Evolutionary conservation across 92 coral and sea anemone species (phyloP), one percentile per base, ranked within the genome.

Genomic region (Montipora capitata): DNA sequence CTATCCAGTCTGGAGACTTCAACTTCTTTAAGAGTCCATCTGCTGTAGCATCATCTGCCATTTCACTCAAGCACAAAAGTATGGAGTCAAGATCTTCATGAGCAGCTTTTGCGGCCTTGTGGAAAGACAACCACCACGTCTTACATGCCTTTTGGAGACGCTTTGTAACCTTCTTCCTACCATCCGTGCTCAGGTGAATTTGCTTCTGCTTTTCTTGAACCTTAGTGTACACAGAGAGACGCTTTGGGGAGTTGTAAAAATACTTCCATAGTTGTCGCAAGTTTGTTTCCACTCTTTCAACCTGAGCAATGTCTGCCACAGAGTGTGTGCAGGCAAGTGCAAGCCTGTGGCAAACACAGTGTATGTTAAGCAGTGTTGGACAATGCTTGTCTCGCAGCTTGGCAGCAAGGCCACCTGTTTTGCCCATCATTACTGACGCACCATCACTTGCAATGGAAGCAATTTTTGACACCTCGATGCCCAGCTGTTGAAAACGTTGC

Each of bases 1-100:
- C 80, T 48, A 51, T 76, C 80, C 80, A 76, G 80, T 76, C 80
- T 76, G 80, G 80, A 76, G 80, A 76, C 80, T 76, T 76, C 49
- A 76, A 52, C 68, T 52, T 76, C 80, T 76, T 76, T 20, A 76
- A 76, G 13, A 76, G 79, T 75, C 67, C 67, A 40, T 58, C 63
- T 74, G 79, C 79, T 72, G 40, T 73, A 73, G 78, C 78, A 73
- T 73, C 78, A 45, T 73, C 78, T 73, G 78, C 59, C 80, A 76
- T 64, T 76, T 76, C 80, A 76, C 80, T 76, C 80, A 76, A 76
- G 66, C 80, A 76, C 68, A 54, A 76, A 76, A 76, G 68, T 56
- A 39, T 76, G 80, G 44, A 76, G 80, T 52, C 68, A 56, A 76
- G 45, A 76, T 76, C 52, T 76, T 76, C 68, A 76, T 54, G 51